Percentiles rank a stretch among this genome's conserved stretches.
These are phyloP conservation scores for Rhombomys opimus DNA, from an alignment of 2,113 vertebrate genomes.

Conservation along the genomic window DNA sequence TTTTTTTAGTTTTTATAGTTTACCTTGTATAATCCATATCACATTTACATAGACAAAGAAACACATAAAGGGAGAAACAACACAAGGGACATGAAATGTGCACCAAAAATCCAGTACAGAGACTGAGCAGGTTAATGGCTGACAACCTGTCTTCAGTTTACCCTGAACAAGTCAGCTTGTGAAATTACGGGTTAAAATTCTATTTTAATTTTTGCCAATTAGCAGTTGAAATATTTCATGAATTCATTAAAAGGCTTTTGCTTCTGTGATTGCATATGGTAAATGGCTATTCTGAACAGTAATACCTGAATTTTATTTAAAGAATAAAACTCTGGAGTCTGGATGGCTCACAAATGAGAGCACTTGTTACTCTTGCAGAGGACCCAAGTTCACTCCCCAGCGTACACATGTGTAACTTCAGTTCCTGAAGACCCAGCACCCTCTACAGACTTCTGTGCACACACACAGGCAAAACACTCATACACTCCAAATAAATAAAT, in stretches of 20 bases:
- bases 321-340: background rate
- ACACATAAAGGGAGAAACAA: background rate
- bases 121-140: background rate
- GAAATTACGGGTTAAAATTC: background rate
- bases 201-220: background rate
- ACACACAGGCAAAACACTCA: background rate
- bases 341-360: background rate
- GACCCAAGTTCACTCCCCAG: background rate
- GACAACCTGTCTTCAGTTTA: background rate
- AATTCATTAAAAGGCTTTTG: slow-evolving; percentile 32
- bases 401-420: background rate
- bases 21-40: background rate
- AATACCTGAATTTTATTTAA: background rate
- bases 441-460: background rate
- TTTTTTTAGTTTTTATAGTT: background rate
- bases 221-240: background rate
- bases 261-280: background rate
- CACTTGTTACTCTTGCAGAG: background rate
- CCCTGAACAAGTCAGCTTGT: background rate
- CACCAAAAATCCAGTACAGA: background rate
- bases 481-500: background rate
- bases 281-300: background rate
- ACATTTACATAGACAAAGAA: background rate
- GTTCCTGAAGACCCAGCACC: too few species aligned
- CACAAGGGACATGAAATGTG: background rate